Evolutionary conservation across 1,140 invertebrate species (phyloP).

Genomic region (Pachyrhynchus sulphureomaculatus): DNA sequence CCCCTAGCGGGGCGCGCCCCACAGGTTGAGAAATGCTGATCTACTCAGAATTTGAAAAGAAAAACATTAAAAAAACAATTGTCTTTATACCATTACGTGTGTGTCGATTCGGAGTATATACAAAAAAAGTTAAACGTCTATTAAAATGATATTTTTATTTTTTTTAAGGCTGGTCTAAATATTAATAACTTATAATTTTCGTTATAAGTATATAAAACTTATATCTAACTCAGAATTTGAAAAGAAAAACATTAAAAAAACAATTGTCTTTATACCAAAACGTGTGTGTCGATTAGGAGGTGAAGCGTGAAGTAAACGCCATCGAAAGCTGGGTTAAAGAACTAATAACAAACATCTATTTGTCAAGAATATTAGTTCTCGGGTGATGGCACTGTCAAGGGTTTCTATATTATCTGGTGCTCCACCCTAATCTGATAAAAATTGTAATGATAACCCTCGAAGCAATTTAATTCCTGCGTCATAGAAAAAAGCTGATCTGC

Average conservation of each 20-base stretch:
- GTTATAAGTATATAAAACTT: too few relatives aligned
- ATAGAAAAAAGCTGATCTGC: slow-evolving; percentile 1
- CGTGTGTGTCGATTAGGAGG: slow-evolving; percentile 11
- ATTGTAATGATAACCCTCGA: slow-evolving; percentile 48
- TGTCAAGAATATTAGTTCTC: slow-evolving; percentile 47
- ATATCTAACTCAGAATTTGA: too few relatives aligned
- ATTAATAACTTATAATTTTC: too few relatives aligned
- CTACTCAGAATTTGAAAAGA: too few relatives aligned
- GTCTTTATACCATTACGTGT: too few relatives aligned
- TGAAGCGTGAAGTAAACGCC: slow-evolving; percentile 7
- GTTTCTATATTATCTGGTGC: slow-evolving; percentile 44
- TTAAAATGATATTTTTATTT: too few relatives aligned
- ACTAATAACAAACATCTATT: slow-evolving; percentile 49
- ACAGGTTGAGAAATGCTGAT: too few relatives aligned
- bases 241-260: not conserved
- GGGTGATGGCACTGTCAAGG: slow-evolving; percentile 44
- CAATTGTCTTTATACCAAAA: slow-evolving; percentile 9
- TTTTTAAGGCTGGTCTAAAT: too few relatives aligned
- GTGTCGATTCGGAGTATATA: too few relatives aligned
- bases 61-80: too few relatives aligned
- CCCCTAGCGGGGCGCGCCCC: too few relatives aligned
- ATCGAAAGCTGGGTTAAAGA: slow-evolving; percentile 25
- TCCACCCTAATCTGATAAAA: slow-evolving; percentile 49
- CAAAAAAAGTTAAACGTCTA: too few relatives aligned
- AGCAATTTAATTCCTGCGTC: slow-evolving; percentile 20